phyloP scores from a whole-genome alignment of 1,140 invertebrate species.

The Drosophila sechellia region DNA sequence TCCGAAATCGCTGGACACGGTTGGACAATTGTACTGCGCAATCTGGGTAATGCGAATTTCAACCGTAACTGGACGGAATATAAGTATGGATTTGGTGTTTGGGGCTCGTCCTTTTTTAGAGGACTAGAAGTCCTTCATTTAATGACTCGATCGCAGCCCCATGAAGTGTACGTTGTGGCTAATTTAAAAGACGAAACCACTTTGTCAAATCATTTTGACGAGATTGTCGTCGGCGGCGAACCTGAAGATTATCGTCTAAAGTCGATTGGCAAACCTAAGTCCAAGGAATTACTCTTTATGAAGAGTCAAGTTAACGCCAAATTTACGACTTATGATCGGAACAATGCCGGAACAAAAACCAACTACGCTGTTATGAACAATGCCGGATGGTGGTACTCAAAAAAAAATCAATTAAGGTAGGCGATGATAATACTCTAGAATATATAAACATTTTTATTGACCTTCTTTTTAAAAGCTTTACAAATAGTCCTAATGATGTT shows the following conservation, averaged over 20 bases:
- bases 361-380: background rate
- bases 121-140: background rate
- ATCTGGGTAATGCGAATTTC: background rate
- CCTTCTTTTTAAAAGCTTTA: no score
- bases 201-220: background rate
- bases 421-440: background rate
- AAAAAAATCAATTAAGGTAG: background rate
- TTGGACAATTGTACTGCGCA: background rate
- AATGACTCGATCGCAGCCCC: background rate
- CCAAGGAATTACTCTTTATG: background rate
- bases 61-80: background rate
- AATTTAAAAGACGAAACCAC: no score
- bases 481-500: fast-evolving
- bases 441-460: no score
- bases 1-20: background rate
- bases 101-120: background rate
- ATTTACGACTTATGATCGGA: background rate
- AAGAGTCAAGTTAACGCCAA: background rate
- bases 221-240: background rate
- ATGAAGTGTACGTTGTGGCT: background rate
- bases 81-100: background rate
- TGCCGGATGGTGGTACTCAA: background rate
- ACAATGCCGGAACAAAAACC: background rate
- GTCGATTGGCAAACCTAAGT: background rate
- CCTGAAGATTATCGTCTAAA: background rate